Evolutionary conservation across 2,888 invertebrate genomes (phyloP).

Genomic region (Caenorhabditis doughertyi): DNA sequence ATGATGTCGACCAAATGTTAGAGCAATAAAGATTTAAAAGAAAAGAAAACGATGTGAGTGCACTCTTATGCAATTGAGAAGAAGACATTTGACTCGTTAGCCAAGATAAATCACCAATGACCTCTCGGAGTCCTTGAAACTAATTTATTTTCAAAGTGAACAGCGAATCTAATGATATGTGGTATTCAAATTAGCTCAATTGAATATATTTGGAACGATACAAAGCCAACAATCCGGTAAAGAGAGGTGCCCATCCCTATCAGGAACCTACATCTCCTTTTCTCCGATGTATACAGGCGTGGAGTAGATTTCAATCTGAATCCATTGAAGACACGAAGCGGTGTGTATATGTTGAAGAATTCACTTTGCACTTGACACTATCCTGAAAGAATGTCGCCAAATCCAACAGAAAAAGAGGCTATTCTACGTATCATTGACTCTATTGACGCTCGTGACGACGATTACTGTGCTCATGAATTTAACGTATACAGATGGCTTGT

Average conservation of each 20-base stretch:
- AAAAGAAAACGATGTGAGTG: constrained; percentile 18
- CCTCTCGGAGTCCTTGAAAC: constrained; percentile 4
- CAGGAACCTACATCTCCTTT: constrained; percentile 36
- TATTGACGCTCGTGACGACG: constrained; percentile 56
- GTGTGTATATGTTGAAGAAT: constrained; percentile 26
- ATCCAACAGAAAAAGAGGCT: constrained; percentile 52
- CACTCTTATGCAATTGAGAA: constrained; percentile 28
- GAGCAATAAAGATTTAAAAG: constrained; percentile 44
- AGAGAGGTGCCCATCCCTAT: constrained; percentile 36
- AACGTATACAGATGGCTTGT: constrained; percentile 79
- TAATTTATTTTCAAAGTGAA: neutral
- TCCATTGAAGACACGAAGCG: constrained; percentile 4
- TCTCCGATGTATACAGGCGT: constrained; percentile 11
- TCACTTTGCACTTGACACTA: constrained; percentile 50
- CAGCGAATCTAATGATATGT: neutral
- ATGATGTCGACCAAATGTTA: constrained; percentile 50
- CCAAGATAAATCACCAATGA: constrained; percentile 11
- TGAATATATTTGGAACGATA: neutral
- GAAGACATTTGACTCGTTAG: constrained; percentile 16
- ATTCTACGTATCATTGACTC: constrained; percentile 59
- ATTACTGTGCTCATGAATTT: constrained; percentile 71
- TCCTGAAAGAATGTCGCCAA: constrained; percentile 45
- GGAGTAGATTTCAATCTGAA: constrained; percentile 35
- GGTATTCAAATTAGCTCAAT: constrained; percentile 48
- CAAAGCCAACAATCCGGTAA: constrained; percentile 31